These are phyloP conservation scores for Podarcis raffonei DNA, from an alignment of 2,113 vertebrate species.

Conservation along the genomic window DNA sequence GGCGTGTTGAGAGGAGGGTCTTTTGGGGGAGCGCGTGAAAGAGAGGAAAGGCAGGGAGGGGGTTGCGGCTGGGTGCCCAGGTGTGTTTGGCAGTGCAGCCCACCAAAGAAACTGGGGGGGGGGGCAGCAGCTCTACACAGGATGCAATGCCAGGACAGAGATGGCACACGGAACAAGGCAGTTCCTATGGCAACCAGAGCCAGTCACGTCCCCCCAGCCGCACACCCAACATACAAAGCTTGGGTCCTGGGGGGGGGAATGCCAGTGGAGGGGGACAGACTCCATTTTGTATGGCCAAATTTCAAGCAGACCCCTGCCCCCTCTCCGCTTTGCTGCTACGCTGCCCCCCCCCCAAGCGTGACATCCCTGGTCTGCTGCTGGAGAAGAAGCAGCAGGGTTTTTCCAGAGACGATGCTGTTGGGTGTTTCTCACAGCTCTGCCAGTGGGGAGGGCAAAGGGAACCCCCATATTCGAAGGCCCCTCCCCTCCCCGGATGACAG, in stretches of 20 bases:
- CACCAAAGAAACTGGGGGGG: background rate
- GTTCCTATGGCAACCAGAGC: background rate
- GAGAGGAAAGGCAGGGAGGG: background rate
- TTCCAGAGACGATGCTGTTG: background rate
- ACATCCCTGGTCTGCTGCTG: background rate
- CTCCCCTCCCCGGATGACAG: background rate
- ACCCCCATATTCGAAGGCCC: too few species aligned
- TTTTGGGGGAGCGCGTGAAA: background rate
- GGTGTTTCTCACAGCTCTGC: background rate
- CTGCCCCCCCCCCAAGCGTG: too few species aligned
- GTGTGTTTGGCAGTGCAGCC: background rate
- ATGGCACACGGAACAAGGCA: background rate
- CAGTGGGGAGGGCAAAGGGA: background rate
- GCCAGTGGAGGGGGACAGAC: background rate
- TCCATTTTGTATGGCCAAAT: background rate
- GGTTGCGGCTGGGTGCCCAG: background rate
- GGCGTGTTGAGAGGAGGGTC: too few species aligned
- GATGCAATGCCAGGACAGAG: background rate
- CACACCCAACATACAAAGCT: background rate
- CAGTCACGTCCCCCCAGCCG: background rate
- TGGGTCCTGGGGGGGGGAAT: background rate
- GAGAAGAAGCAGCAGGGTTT: background rate
- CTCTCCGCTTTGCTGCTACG: too few species aligned
- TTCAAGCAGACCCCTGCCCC: too few species aligned
- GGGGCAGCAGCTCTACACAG: background rate